A percentile compares a stretch with the other conserved stretches of the same genome.
These are phyloP conservation scores for Papilio polytes DNA, from an alignment of 1,140 invertebrate species.

Conservation along the genomic window DNA sequence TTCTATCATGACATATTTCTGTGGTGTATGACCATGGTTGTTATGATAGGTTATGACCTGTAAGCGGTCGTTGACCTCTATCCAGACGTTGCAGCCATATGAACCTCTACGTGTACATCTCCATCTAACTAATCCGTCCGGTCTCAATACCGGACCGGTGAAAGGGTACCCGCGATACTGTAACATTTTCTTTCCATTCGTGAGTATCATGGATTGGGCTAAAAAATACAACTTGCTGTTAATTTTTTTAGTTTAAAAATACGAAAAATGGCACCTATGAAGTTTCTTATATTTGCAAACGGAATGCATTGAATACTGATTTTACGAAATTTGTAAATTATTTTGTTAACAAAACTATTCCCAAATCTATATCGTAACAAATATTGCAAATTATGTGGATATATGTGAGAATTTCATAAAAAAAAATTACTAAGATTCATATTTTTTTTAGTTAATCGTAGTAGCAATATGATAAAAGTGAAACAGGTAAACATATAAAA, in stretches of 20 bases:
- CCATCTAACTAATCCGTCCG: slow-evolving; percentile 39
- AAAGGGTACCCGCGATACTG: slow-evolving; percentile 47
- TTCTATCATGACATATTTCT: slow-evolving; percentile 31
- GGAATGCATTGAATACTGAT: no score
- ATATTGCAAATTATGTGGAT: no score
- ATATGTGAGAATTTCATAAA: no score
- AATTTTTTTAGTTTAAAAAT: neutral
- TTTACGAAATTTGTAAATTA: no score
- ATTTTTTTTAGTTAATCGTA: neutral
- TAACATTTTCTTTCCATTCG: slow-evolving; percentile 43
- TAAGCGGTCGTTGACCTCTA: slow-evolving; percentile 38
- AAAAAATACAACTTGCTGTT: neutral
- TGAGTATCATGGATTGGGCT: neutral
- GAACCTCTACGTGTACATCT: slow-evolving; percentile 44
- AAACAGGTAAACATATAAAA: neutral
- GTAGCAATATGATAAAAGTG: neutral
- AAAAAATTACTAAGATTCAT: no score
- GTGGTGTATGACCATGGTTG: slow-evolving; percentile 42
- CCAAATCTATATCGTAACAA: neutral
- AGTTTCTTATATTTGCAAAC: neutral
- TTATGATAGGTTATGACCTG: slow-evolving; percentile 35
- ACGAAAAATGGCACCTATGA: neutral
- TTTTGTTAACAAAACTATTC: neutral
- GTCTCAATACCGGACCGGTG: slow-evolving; percentile 36
- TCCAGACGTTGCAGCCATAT: slow-evolving; percentile 45